Evolutionary conservation across 2,888 invertebrate genomes (phyloP).

Genomic region (Gonocerus acuteangulatus): DNA sequence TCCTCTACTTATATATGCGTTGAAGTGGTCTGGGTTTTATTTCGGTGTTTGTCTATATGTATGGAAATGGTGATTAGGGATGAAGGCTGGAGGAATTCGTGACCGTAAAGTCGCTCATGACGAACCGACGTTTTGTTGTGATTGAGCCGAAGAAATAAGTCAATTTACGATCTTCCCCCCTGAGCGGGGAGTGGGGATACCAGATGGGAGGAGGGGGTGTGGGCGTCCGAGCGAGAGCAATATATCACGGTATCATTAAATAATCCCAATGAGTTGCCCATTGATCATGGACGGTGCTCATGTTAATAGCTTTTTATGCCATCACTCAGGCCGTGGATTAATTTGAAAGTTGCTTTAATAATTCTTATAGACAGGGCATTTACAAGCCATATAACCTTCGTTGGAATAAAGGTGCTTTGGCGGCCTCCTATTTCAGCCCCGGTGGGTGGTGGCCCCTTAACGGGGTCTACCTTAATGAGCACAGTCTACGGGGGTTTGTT

Average conservation of each 20-base stretch:
- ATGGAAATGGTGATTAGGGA: too few species aligned
- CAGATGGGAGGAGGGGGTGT: constrained; percentile 15
- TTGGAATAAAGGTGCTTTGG: constrained; percentile 13
- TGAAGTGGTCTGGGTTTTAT: too few species aligned
- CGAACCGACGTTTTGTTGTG: background rate
- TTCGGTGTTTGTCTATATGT: too few species aligned
- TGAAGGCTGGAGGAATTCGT: too few species aligned
- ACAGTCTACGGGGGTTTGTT: constrained; percentile 16
- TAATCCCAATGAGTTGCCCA: constrained; percentile 37
- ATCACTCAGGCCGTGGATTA: constrained; percentile 38
- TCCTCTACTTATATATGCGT: too few species aligned
- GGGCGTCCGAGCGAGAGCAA: constrained; percentile 34
- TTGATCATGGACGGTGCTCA: constrained; percentile 35
- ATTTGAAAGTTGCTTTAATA: constrained; percentile 38
- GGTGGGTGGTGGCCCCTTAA: background rate
- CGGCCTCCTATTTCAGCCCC: constrained; percentile 6
- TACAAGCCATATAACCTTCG: constrained; percentile 32
- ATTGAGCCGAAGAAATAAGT: constrained; percentile 15
- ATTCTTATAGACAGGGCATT: constrained; percentile 39
- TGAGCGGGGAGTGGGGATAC: background rate
- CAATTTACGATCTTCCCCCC: background rate
- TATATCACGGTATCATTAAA: constrained; percentile 39
- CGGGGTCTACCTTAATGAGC: background rate
- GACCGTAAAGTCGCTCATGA: too few species aligned
- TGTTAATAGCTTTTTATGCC: constrained; percentile 39